Evolutionary conservation across 1,140 invertebrate species (phyloP).

Genomic region (Drosophila orena): DNA sequence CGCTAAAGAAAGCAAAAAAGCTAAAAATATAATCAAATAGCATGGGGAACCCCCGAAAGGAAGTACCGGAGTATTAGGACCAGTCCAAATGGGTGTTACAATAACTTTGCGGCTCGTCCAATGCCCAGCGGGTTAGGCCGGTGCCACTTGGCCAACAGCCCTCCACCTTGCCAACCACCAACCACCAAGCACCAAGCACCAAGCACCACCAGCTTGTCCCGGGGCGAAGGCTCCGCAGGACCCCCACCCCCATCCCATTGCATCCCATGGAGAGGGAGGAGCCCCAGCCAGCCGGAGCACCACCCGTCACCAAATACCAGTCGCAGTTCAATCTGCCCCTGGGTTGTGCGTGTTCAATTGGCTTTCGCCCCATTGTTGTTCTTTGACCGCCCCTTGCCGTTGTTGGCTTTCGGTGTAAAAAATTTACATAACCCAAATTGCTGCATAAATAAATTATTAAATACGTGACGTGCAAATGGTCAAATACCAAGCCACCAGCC

Average conservation of each 20-base stretch:
- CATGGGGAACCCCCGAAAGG: no score
- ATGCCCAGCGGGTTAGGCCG: conserved; percentile 27
- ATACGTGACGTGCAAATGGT: conserved; percentile 57
- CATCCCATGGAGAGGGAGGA: not conserved
- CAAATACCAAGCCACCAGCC: conserved; percentile 9
- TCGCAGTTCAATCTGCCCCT: conserved; percentile 20
- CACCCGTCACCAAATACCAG: conserved; percentile 20
- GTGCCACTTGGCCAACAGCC: conserved; percentile 1
- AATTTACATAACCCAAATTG: conserved; percentile 82
- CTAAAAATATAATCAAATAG: not conserved
- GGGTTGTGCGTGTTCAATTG: conserved; percentile 64
- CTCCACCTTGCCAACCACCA: not conserved
- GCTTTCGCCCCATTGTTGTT: conserved; percentile 33
- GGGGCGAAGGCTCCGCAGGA: not conserved
- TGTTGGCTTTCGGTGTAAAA: conserved; percentile 53
- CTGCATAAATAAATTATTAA: conserved; percentile 80
- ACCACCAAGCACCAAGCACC: no score
- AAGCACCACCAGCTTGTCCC: not conserved
- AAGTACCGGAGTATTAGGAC: not conserved
- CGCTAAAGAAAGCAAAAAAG: conserved; percentile 26
- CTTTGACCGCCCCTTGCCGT: conserved; percentile 3
- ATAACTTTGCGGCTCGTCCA: conserved; percentile 15
- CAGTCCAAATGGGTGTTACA: not conserved
- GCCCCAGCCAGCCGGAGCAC: not conserved
- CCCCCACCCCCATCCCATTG: not conserved